phyloP scores from a whole-genome alignment of 2,888 invertebrate species.

The Diogma glabrata region DNA sequence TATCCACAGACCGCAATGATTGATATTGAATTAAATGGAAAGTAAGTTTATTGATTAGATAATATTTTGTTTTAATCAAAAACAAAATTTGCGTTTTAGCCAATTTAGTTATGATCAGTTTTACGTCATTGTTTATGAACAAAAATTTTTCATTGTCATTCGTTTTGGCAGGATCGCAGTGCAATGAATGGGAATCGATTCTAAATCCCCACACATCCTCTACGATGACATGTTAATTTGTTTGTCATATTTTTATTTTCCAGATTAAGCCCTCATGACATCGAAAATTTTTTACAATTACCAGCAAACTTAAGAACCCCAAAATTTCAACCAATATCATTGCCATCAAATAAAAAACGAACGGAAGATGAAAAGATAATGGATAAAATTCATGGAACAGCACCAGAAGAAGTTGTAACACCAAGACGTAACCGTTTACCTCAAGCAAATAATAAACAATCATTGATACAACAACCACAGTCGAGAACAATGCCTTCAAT shows the following conservation, averaged over 20 bases:
- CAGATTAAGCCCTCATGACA: conserved; percentile 33
- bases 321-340: conserved; percentile 8
- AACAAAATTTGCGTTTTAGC: no score
- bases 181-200: no score
- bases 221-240: no score
- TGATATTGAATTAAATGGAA: conserved; percentile 45
- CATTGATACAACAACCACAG: conserved; percentile 24
- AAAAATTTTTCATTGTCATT: no score
- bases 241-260: no score
- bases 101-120: no score
- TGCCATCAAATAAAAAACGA: conserved; percentile 19
- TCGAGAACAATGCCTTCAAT: conserved; percentile 17
- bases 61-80: not conserved
- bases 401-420: conserved; percentile 24
- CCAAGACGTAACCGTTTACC: conserved; percentile 24
- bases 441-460: no score
- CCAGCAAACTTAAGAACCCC: conserved; percentile 24
- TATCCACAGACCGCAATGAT: conserved; percentile 26
- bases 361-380: conserved; percentile 33
- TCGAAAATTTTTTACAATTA: conserved; percentile 33
- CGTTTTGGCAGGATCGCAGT: no score
- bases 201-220: no score
- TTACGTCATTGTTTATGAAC: no score
- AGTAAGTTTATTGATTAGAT: conserved; percentile 30
- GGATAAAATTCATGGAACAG: conserved; percentile 34